These are phyloP conservation scores for Bellardia pandia DNA, from an alignment of 2,888 invertebrate species.

Conservation along the genomic window DNA sequence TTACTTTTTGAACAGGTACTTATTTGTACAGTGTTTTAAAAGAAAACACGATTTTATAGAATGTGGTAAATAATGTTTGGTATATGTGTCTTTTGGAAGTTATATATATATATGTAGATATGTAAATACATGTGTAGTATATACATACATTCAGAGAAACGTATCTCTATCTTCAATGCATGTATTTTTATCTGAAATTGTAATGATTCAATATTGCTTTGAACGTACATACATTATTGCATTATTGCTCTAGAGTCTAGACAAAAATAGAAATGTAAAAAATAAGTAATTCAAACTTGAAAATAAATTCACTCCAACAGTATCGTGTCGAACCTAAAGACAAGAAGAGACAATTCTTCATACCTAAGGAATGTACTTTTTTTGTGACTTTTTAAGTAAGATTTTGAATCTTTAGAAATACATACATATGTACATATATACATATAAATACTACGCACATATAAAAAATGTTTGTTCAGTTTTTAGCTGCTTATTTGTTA, in stretches of 20 bases:
- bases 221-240: neutral
- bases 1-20: neutral
- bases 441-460: neutral
- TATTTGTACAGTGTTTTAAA: neutral
- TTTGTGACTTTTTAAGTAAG: constrained; percentile 67
- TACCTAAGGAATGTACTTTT: constrained; percentile 58
- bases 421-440: neutral
- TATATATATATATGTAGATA: neutral
- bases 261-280: constrained; percentile 52
- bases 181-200: constrained; percentile 54
- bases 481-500: constrained; percentile 77
- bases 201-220: constrained; percentile 49
- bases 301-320: constrained; percentile 35
- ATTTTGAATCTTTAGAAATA: neutral
- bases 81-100: neutral
- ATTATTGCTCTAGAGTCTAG: constrained; percentile 22
- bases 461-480: constrained; percentile 69
- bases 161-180: neutral
- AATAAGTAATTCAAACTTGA: constrained; percentile 21
- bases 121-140: neutral
- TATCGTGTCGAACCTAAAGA: constrained; percentile 11
- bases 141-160: neutral
- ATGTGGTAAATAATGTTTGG: too few species aligned
- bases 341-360: constrained; percentile 6
- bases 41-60: neutral